A percentile compares a stretch with the other conserved stretches of the same genome.
phyloP scores from a whole-genome alignment of 2,797 vertebrate species.

The Hemibagrus guttatus region DNA sequence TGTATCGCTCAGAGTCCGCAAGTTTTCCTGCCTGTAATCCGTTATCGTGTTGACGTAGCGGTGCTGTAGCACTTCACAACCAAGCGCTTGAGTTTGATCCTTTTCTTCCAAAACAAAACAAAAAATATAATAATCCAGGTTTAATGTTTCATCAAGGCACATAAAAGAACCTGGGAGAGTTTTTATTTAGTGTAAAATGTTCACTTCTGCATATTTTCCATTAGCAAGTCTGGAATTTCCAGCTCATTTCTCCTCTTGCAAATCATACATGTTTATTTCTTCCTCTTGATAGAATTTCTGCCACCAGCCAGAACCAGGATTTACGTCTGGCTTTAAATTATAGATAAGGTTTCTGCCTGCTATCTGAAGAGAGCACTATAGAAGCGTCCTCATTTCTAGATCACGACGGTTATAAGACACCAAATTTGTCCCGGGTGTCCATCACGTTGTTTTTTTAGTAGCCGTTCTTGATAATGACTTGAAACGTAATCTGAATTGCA shows the following conservation, averaged over 20 bases:
- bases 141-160: neutral
- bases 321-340: constrained; percentile 49
- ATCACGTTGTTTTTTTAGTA: constrained; percentile 6
- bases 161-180: too few species aligned
- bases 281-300: constrained; percentile 49
- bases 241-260: constrained; percentile 16
- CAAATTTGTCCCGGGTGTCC: neutral
- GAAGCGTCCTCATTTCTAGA: constrained; percentile 2
- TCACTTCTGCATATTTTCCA: neutral
- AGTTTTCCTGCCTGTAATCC: neutral
- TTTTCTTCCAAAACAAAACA: neutral
- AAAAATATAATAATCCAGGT: neutral
- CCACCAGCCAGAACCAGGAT: constrained; percentile 28
- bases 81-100: neutral
- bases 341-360: constrained; percentile 43
- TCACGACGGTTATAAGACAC: constrained; percentile 25
- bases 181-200: neutral
- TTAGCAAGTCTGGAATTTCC: neutral
- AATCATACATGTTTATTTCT: constrained; percentile 54
- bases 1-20: neutral
- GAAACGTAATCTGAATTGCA: neutral
- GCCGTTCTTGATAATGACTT: neutral
- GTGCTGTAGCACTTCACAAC: neutral
- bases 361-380: constrained; percentile 34
- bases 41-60: neutral